Evolutionary conservation across 2,888 invertebrate species (phyloP).

Genomic region (Nemoura dubitans): DNA sequence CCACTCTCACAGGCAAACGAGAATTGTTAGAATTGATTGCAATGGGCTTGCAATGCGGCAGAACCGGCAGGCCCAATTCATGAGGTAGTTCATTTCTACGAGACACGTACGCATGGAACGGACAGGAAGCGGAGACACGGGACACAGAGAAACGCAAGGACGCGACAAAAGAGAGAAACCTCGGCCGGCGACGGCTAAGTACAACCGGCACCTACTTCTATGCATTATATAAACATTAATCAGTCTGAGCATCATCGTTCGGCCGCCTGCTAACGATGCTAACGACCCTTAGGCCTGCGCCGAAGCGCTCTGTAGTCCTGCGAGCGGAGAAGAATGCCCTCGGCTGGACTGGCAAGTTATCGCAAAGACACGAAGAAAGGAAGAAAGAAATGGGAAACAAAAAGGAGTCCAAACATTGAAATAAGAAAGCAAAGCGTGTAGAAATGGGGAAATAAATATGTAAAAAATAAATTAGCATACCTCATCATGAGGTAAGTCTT

Average conservation of each 20-base stretch:
- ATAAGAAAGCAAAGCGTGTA: neutral
- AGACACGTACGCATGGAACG: neutral
- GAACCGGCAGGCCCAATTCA: neutral
- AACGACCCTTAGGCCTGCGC: neutral
- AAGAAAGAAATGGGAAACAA: neutral
- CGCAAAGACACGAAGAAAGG: neutral
- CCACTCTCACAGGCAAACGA: neutral
- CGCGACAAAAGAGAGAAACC: neutral
- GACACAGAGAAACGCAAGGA: neutral
- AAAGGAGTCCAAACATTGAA: neutral
- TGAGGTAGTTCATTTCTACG: slow-evolving; percentile 1
- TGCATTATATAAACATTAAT: neutral
- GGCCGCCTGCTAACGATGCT: neutral
- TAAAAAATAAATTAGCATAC: neutral
- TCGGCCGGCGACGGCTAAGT: neutral
- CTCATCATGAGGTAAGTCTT: neutral
- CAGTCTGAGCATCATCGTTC: neutral
- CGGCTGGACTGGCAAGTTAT: neutral
- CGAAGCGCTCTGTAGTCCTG: neutral
- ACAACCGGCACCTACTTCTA: neutral
- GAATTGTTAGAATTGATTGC: neutral
- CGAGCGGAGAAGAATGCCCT: neutral
- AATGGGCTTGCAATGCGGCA: neutral
- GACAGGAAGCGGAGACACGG: neutral
- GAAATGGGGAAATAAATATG: neutral